phyloP scores from a whole-genome alignment of 1,140 invertebrate genomes.

The Amyelois transitella region DNA sequence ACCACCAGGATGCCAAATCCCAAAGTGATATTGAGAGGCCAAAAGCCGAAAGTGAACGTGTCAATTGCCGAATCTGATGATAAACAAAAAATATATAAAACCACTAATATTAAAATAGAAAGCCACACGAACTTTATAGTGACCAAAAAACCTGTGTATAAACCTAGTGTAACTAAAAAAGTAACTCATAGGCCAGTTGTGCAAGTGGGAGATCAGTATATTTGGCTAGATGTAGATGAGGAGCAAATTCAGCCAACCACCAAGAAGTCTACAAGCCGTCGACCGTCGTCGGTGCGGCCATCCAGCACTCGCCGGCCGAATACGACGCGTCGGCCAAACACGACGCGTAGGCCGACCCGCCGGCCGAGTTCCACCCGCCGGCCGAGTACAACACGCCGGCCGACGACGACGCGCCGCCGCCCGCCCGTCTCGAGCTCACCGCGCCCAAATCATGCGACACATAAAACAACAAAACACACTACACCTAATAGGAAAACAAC shows the following conservation, averaged over 20 bases:
- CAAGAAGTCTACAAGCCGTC: not conserved
- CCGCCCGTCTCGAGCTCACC: conserved; percentile 14
- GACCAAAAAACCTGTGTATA: conserved; percentile 37
- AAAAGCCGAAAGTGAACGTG: conserved; percentile 43
- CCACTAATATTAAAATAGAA: conserved; percentile 57
- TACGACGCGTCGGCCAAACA: conserved; percentile 7
- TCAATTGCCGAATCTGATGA: conserved; percentile 40
- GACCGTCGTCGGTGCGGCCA: too few relatives aligned
- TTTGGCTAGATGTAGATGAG: conserved; percentile 30
- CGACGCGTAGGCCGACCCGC: conserved; percentile 1
- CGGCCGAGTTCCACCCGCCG: conserved; percentile 9
- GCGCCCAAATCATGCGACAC: not conserved
- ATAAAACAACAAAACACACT: conserved; percentile 37
- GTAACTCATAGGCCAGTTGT: conserved; percentile 13
- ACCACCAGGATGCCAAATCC: conserved; percentile 31
- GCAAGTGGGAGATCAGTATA: conserved; percentile 32
- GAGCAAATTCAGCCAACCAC: conserved; percentile 5
- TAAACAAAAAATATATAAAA: conserved; percentile 54
- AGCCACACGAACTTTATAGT: conserved; percentile 64
- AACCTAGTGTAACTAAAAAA: conserved; percentile 16
- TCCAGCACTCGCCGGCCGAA: conserved; percentile 10
- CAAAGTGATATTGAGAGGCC: conserved; percentile 53
- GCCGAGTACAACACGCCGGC: not conserved
- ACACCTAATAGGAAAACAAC: conserved; percentile 31
- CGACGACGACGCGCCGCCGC: conserved; percentile 13